Base-by-base conservation (phyloP, 2,797 vertebrate genomes). In the Sarcoramphus papa region DNA sequence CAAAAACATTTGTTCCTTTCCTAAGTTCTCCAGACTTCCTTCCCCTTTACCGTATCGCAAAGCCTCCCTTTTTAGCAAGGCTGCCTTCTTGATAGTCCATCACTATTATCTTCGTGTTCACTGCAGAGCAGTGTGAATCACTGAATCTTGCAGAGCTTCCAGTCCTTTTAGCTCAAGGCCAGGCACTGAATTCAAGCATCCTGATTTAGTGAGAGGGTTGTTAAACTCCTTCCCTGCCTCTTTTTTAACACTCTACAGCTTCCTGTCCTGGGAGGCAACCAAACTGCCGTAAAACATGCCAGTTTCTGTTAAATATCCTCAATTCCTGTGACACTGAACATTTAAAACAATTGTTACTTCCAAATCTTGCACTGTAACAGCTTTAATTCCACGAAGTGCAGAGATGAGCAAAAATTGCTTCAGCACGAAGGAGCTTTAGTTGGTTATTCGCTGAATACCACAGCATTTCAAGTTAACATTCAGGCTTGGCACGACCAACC, bases 1-100 rank as follows among this genome's bases (percentile, higher is more conserved):
- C 87, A 91, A 85, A 95, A 92, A 78, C 96, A 96, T 94, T 93
- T 94, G 92, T 22, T 95, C 83, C 35, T 95, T 94, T 91, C 91
- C 84, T 72, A 73, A 95, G 28, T 78, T 93, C 81, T 83, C 54
- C 85, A 90, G 91, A 91, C 92, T 96, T 97, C 93, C 93, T 95
- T 97, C 96, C 92, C 94, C 23, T 92, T 22, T 23, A 70, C 64
- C 1, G 0, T 93, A 95, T 85, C 95, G 94, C 84, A 95, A 93
- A 97, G 88, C 60, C 74, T 70, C 90, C 80, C 90, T 74, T 95
- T 86, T 91, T 31, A 92, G 74, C 77, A 17, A 65, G 68, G 68
- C 93, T 85, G 94, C 90, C 81, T 95, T 72, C 88, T 72, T 75
- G 81, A 72, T 53, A 94, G 93, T 16, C 84, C 94, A 88, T 90